Conservation (phyloP, 2,797 vertebrate species). For the Enteromius fasciolatus region DNA sequence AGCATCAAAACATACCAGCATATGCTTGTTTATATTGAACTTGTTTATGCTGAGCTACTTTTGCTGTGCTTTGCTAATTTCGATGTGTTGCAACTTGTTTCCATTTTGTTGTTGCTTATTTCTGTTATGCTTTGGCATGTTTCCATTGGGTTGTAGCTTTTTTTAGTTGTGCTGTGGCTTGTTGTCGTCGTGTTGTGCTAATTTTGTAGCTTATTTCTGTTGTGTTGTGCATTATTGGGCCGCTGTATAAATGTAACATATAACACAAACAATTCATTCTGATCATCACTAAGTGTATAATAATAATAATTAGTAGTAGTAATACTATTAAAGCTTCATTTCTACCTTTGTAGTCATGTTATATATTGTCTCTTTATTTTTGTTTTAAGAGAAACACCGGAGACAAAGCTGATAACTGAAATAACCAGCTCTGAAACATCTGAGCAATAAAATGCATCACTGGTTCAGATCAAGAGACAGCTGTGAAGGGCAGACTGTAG, state of each 20-base stretch:
- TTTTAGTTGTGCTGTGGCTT: too few relatives aligned
- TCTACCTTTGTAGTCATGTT: background rate
- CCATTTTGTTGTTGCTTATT: too few relatives aligned
- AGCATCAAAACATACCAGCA: too few relatives aligned
- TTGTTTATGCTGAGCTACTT: too few relatives aligned
- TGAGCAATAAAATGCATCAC: background rate
- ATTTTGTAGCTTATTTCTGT: background rate
- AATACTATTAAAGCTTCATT: background rate
- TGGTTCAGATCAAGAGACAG: conserved; percentile 2
- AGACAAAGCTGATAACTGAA: background rate
- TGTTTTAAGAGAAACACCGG: background rate
- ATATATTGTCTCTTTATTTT: background rate
- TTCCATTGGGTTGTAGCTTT: too few relatives aligned
- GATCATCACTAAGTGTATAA: background rate
- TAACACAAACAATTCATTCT: background rate
- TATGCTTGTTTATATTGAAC: too few relatives aligned
- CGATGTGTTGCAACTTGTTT: too few relatives aligned
- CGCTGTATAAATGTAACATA: background rate
- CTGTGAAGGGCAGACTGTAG: background rate
- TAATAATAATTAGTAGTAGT: background rate
- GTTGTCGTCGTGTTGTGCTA: too few relatives aligned
- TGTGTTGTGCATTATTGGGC: background rate
- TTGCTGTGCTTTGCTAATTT: too few relatives aligned
- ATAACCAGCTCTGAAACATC: background rate
- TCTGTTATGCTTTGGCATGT: too few relatives aligned